Conservation (phyloP, 2,113 vertebrate species). For the Gavia stellata region DNA sequence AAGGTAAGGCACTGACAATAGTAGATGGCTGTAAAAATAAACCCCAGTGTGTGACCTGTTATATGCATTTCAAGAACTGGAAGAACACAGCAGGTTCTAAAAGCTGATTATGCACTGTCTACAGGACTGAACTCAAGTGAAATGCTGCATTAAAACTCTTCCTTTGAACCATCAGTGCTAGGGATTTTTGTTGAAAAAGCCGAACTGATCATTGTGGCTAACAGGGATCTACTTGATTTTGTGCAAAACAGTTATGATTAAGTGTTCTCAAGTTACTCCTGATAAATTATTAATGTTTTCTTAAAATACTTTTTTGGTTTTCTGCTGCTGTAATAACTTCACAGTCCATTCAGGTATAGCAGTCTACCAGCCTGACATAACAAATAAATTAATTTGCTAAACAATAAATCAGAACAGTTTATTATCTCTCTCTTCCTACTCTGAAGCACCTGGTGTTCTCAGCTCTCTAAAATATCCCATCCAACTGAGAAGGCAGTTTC, state of each 20-base stretch:
- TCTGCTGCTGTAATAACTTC: neutral
- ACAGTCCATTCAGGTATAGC: neutral
- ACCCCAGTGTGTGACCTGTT: neutral
- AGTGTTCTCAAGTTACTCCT: neutral
- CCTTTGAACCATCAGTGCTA: neutral
- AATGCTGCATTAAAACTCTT: neutral
- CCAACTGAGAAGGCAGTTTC: neutral
- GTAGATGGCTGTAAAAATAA: neutral
- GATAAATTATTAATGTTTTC: neutral
- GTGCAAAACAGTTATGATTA: neutral
- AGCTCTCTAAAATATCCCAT: neutral
- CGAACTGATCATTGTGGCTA: neutral
- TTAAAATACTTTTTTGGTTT: neutral
- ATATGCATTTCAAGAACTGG: neutral
- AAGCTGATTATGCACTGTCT: neutral
- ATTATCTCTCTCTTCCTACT: neutral
- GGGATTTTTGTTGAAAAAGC: neutral
- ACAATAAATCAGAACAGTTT: neutral
- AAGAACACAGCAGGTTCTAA: neutral
- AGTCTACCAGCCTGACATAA: neutral
- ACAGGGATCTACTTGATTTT: neutral
- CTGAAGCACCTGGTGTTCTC: neutral
- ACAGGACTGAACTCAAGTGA: neutral
- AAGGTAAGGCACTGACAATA: neutral
- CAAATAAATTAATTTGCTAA: neutral